phyloP scores from a whole-genome alignment of 2,797 vertebrate species.

The Hipposideros larvatus region DNA sequence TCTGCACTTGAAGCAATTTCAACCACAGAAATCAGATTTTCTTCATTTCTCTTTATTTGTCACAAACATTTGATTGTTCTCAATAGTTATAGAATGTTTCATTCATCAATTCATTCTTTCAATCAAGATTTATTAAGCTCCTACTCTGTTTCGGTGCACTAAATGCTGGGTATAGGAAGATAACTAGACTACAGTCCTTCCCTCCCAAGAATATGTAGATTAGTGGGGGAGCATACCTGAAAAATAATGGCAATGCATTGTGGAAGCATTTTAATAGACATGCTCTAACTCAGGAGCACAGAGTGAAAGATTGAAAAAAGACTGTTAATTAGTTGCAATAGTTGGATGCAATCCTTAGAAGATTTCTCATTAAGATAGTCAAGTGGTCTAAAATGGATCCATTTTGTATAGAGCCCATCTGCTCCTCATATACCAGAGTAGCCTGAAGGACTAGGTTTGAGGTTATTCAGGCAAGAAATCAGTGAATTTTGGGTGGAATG shows the following conservation, averaged over 20 bases:
- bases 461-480: background rate
- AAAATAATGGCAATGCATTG: background rate
- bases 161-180: background rate
- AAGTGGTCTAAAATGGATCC: background rate
- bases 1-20: slow-evolving; percentile 12
- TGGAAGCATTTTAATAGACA: background rate
- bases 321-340: background rate
- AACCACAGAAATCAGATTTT: background rate
- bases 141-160: background rate
- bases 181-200: background rate
- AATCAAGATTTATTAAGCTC: background rate
- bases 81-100: background rate
- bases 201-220: background rate
- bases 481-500: background rate
- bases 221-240: background rate
- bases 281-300: background rate
- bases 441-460: background rate
- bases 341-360: background rate
- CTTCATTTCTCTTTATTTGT: background rate
- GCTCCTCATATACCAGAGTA: background rate
- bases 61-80: background rate
- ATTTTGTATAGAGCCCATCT: background rate
- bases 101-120: background rate
- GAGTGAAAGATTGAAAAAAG: background rate
- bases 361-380: background rate